A percentile compares a stretch with the other conserved stretches of the same genome.
Conservation (phyloP, 2,113 vertebrate genomes). For the Melanocharis versteri region DNA sequence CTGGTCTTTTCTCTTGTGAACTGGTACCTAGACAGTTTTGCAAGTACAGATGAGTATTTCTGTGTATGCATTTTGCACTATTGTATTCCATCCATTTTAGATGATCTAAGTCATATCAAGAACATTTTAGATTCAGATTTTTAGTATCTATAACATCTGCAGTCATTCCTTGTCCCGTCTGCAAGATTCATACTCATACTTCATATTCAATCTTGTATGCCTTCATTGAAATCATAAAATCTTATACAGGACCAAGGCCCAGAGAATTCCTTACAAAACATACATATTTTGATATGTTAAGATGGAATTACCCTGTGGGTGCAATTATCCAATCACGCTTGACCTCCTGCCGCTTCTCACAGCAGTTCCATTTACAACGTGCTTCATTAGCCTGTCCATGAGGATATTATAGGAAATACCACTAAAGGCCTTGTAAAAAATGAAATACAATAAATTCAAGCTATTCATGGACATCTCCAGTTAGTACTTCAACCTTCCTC, state of each 20-base stretch:
- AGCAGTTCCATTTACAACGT: background rate
- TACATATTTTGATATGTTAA: background rate
- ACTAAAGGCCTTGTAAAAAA: background rate
- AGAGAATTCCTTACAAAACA: background rate
- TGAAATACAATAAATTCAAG: background rate
- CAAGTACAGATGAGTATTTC: background rate
- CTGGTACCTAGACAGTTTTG: background rate
- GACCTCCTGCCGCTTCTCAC: background rate
- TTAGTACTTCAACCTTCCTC: background rate
- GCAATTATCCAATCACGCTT: background rate
- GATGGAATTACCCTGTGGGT: background rate
- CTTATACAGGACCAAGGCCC: background rate
- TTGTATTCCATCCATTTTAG: background rate
- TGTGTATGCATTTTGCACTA: background rate
- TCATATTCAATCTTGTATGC: background rate
- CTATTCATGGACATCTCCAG: background rate
- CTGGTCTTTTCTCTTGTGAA: background rate
- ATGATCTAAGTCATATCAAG: background rate
- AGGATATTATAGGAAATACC: background rate
- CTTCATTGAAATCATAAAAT: background rate
- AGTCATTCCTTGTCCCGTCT: background rate
- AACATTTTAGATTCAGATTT: background rate
- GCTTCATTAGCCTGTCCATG: background rate
- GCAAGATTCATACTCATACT: background rate
- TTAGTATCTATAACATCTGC: background rate